Conservation (phyloP, 2,888 invertebrate genomes). For the Xiphydria camelus region DNA sequence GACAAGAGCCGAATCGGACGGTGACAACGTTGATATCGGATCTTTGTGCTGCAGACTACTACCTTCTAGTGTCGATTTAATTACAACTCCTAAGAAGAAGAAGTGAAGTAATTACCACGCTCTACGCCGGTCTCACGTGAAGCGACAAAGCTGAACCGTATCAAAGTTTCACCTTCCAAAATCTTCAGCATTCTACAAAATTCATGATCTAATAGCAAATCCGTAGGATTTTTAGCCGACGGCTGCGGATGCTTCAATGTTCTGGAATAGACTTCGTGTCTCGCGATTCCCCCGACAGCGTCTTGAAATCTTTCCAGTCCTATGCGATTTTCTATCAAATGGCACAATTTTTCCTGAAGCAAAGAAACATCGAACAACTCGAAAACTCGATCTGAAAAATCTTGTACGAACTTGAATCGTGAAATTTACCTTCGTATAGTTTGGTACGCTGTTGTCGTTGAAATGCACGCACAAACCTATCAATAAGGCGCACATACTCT, state of each 20-base stretch:
- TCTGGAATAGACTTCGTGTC: constrained; percentile 88
- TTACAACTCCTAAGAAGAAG: constrained; percentile 57
- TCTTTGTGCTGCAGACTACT: constrained; percentile 39
- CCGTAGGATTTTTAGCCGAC: constrained; percentile 72
- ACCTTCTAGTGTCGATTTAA: constrained; percentile 59
- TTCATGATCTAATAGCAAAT: constrained; percentile 90
- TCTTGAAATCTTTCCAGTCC: constrained; percentile 87
- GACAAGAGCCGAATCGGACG: constrained; percentile 56
- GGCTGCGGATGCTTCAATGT: constrained; percentile 94
- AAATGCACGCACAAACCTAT: constrained; percentile 90
- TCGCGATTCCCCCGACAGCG: constrained; percentile 82
- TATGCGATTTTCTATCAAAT: constrained; percentile 85
- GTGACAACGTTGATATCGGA: constrained; percentile 33
- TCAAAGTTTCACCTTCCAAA: constrained; percentile 67
- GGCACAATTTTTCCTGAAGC: constrained; percentile 70
- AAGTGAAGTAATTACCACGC: constrained; percentile 8
- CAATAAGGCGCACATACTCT: constrained; percentile 88
- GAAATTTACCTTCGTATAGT: constrained; percentile 68
- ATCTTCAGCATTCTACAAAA: constrained; percentile 91
- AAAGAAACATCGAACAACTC: too few species aligned
- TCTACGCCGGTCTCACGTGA: background rate
- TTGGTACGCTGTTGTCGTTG: constrained; percentile 79
- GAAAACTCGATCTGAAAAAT: too few species aligned
- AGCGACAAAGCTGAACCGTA: too few species aligned
- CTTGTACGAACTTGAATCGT: too few species aligned